phyloP scores from a whole-genome alignment of 2,888 invertebrate genomes.

The Strigamia crassipes region DNA sequence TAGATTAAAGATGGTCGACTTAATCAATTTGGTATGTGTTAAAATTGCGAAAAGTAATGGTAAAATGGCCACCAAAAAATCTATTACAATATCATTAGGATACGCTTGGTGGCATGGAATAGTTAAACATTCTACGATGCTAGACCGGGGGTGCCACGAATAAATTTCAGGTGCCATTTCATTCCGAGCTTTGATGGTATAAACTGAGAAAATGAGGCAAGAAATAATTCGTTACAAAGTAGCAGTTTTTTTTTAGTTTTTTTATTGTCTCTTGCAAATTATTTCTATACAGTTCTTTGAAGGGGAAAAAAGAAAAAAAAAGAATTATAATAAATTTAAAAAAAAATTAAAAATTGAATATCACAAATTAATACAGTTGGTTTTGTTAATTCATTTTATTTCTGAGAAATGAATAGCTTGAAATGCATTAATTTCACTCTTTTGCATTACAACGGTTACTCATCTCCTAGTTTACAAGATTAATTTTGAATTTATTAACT shows the following conservation, averaged over 20 bases:
- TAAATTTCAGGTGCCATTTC: conserved; percentile 29
- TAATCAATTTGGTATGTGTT: conserved; percentile 7
- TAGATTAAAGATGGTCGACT: conserved; percentile 35
- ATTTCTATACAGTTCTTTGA: neutral
- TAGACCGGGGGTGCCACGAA: conserved; percentile 26
- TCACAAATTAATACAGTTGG: no score
- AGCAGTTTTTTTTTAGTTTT: neutral
- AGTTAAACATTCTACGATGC: conserved; percentile 22
- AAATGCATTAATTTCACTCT: neutral
- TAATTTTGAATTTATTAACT: conserved; percentile 15
- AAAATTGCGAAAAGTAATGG: conserved; percentile 14
- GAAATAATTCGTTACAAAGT: conserved; percentile 24
- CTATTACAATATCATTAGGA: conserved; percentile 38
- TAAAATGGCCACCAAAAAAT: conserved; percentile 8
- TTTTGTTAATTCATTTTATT: neutral
- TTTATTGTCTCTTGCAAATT: neutral
- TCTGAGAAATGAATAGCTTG: neutral
- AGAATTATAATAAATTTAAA: neutral
- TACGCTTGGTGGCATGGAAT: conserved; percentile 30
- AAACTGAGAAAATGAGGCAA: conserved; percentile 9
- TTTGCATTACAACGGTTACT: neutral
- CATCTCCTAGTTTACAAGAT: neutral
- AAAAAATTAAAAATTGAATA: neutral
- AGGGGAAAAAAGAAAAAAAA: neutral
- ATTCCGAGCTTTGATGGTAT: neutral